These are phyloP conservation scores for Uloborus diversus DNA, from an alignment of 1,140 invertebrate species.

Conservation along the genomic window DNA sequence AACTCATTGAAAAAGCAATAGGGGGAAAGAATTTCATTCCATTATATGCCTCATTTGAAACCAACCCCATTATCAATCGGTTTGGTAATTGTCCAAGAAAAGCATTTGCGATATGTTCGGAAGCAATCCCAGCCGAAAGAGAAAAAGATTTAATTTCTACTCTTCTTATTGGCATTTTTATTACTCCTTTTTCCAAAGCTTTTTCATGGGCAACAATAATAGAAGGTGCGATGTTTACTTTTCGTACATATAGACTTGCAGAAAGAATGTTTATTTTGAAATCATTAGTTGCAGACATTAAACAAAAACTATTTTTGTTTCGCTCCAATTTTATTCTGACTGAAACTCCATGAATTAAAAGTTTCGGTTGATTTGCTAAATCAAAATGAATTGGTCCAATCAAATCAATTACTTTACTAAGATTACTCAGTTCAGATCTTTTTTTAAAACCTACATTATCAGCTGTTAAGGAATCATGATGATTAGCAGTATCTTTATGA, in stretches of 20 bases:
- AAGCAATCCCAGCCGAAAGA: constrained; percentile 1
- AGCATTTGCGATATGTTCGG: not conserved
- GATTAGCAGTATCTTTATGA: not conserved
- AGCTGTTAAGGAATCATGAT: not conserved
- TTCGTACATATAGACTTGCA: constrained; percentile 5
- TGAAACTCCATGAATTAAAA: not conserved
- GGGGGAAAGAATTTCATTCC: too few species aligned
- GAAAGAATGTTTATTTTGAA: not conserved
- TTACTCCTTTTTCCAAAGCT: constrained; percentile 7
- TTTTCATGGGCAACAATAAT: not conserved
- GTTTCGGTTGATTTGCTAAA: not conserved
- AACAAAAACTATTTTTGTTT: not conserved
- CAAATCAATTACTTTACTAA: not conserved
- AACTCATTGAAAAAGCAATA: too few species aligned
- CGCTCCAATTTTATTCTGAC: not conserved
- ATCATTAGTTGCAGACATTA: not conserved
- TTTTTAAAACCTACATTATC: not conserved
- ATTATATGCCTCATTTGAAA: constrained; percentile 24
- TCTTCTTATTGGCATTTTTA: constrained; percentile 16
- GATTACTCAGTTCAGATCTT: not conserved
- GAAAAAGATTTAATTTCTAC: constrained; percentile 15
- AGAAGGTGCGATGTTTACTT: not conserved
- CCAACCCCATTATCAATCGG: constrained; percentile 2
- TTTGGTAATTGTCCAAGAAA: constrained; percentile 25
- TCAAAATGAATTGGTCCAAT: constrained; percentile 11